Base-by-base conservation (phyloP, 2,797 vertebrate species). In the Eremophila alpestris region DNA sequence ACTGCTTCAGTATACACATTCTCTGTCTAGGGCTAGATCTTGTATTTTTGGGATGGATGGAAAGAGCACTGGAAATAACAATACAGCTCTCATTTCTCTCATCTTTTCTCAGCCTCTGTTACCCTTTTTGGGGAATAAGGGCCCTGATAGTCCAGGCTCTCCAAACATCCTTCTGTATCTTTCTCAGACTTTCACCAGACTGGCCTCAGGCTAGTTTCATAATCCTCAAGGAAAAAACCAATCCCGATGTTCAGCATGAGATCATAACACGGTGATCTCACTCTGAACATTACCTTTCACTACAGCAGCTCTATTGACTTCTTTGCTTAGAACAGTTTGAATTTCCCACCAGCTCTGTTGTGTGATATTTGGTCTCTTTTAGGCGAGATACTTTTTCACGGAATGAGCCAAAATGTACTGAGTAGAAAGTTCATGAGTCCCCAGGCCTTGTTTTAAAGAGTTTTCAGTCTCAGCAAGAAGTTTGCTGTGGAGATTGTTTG, bases 171-270 rank as follows among this genome's bases (percentile, higher is more conserved):
- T 85, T 86, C 86, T 95, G 4, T 76, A 73, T 83, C 89, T 95
- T 94, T 94, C 89, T 95, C 85, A 95, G 91, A 80, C 82, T 88
- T 83, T 94, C 70, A 95, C 83, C 89, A 95, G 89, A 62, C 83
- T 95, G 67, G 85, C 96, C 96, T 96, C 79, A 88, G 96, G 97
- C 96, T 96, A 94, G 79, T 95, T 96, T 95, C 96, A 97, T 87
- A 95, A 95, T 95, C 92, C 82, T 76, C 80, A 87, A 70, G 84
- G 81, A 91, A 89, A 45, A 34, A 15, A 4, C 1, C 78, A 85
- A 75, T 70, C 80, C 93, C 48, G 32, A 93, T 96, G 87, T 96
- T 97, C 95, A 96, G 94, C 94, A 87, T 97, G 95, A 97, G 95
- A 96, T 95, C 94, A 92, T 84, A 97, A 95, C 92, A 91, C 3